Evolutionary conservation across 2,797 vertebrate species (phyloP).

Genomic region (Sciurus vulgaris): DNA sequence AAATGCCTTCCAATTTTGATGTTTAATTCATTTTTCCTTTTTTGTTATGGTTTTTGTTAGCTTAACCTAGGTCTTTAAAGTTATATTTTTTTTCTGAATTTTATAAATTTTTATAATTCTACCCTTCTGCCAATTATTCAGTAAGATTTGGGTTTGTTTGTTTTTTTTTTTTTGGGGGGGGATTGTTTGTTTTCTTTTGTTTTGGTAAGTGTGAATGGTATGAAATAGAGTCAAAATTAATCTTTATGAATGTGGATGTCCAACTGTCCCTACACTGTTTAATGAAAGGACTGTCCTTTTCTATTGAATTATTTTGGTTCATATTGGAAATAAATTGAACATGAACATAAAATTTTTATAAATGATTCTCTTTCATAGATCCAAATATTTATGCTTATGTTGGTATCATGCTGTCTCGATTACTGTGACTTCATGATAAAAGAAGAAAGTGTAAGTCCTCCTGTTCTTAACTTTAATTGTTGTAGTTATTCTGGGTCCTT

Average conservation of each 20-base stretch:
- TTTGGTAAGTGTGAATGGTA: neutral
- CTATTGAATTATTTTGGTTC: neutral
- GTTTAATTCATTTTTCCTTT: neutral
- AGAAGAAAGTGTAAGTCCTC: neutral
- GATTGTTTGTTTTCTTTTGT: neutral
- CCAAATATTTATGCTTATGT: neutral
- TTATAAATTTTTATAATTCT: neutral
- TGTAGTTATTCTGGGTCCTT: neutral
- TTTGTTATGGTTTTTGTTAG: neutral
- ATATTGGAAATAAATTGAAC: neutral
- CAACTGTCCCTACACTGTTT: neutral
- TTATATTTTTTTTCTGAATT: neutral
- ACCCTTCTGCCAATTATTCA: neutral
- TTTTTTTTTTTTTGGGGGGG: neutral
- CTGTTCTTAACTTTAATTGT: neutral
- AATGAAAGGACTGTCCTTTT: neutral
- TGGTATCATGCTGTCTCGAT: neutral
- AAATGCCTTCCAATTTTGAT: neutral
- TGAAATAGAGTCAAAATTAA: neutral
- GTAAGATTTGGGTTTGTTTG: neutral
- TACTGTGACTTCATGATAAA: neutral
- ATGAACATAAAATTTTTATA: neutral
- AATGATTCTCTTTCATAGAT: neutral
- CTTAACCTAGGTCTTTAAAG: neutral
- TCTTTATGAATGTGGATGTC: neutral